Percentiles rank a stretch among this genome's conserved stretches.
Evolutionary conservation across 2,113 vertebrate species (phyloP).

Genomic region (Mionectes macconnelli): DNA sequence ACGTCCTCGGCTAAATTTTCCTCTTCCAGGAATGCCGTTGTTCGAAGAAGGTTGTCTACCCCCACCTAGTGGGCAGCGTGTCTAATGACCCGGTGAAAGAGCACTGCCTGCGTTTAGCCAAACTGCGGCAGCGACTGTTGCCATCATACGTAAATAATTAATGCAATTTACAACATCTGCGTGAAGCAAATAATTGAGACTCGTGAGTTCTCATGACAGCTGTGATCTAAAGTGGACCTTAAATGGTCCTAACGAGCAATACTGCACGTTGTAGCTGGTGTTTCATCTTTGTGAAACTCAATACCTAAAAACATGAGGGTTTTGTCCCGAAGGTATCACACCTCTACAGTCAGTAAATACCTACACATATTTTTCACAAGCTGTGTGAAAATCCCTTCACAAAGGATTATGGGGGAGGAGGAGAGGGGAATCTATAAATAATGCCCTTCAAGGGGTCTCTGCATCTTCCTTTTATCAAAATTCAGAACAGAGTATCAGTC

Average conservation of each 20-base stretch:
- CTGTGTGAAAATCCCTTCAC: background rate
- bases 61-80: slow-evolving; percentile 66
- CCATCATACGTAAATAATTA: slow-evolving; percentile 39
- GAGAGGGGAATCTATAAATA: background rate
- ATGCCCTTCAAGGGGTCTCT: background rate
- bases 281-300: slow-evolving; percentile 7
- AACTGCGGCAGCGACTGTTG: background rate
- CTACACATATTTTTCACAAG: slow-evolving; percentile 56
- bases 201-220: slow-evolving; percentile 20
- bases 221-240: slow-evolving; percentile 41
- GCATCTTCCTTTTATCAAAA: background rate
- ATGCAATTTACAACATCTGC: slow-evolving; percentile 1
- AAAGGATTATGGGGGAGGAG: too few species aligned
- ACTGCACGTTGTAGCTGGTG: background rate
- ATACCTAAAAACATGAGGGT: background rate
- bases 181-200: slow-evolving; percentile 33
- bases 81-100: background rate
- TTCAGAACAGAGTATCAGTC: background rate
- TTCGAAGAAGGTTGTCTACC: slow-evolving; percentile 48
- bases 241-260: slow-evolving; percentile 40
- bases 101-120: background rate
- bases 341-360: slow-evolving; percentile 41
- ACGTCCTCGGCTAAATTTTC: fast-evolving
- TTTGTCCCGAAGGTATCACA: slow-evolving; percentile 24
- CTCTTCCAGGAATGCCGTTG: fast-evolving